A percentile compares a stretch with the other conserved stretches of the same genome.
Conservation (phyloP, 1,140 invertebrate genomes). For the Amyelois transitella region DNA sequence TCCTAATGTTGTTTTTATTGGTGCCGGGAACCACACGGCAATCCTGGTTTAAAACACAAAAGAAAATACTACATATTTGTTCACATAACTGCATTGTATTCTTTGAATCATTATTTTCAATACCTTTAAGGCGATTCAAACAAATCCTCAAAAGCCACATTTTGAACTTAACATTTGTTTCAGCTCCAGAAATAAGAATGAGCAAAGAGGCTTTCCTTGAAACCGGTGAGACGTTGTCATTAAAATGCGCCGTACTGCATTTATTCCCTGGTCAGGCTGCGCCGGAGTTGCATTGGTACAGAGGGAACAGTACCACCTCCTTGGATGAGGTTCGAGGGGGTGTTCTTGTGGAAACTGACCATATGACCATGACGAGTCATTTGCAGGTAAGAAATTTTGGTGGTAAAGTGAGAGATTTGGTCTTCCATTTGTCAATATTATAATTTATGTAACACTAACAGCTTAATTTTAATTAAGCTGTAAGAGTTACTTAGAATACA, state of each 20-base stretch:
- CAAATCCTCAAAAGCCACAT: not conserved
- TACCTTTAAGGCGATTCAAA: too few species aligned
- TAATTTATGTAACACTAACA: too few species aligned
- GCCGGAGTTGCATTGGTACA: constrained; percentile 49
- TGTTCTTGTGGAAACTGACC: constrained; percentile 57
- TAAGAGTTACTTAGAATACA: too few species aligned
- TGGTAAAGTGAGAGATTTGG: not conserved
- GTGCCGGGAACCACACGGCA: too few species aligned
- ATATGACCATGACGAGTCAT: constrained; percentile 51
- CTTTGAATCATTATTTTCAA: too few species aligned
- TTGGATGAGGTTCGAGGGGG: constrained; percentile 58
- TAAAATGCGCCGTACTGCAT: constrained; percentile 54
- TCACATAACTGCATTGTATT: too few species aligned
- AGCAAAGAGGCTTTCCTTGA: constrained; percentile 61
- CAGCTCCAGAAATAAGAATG: constrained; percentile 62
- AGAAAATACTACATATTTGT: too few species aligned
- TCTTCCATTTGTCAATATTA: not conserved
- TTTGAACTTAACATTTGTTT: constrained; percentile 22
- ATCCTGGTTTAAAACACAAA: too few species aligned
- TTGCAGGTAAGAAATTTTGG: constrained; percentile 48
- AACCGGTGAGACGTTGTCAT: constrained; percentile 54
- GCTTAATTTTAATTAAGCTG: too few species aligned
- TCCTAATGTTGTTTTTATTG: too few species aligned
- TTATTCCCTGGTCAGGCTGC: constrained; percentile 35
- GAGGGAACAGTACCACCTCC: constrained; percentile 40